Base-by-base conservation (phyloP, 2,888 invertebrate genomes). In the Nomada fucata region DNA sequence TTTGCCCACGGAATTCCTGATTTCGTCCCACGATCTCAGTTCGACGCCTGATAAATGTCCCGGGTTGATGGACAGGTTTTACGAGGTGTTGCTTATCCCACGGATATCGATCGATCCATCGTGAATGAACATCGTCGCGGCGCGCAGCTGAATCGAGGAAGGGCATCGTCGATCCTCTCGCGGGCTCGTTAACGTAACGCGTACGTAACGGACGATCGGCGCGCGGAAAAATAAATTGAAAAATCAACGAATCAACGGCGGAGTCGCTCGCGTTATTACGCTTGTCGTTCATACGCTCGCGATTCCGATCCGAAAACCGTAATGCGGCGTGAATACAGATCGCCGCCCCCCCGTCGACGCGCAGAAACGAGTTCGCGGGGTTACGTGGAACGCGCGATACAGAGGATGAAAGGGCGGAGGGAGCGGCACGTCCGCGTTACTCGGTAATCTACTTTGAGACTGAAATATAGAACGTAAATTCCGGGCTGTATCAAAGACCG, bases 391-490 rank as follows among this genome's bases (percentile, higher is more conserved):
- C 44, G 42, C 15, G 42, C 7, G 64, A 47, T n/a, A 44, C 59
- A 61, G 20, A 69, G 47, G 44, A 70, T 36, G 70, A 57, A 78
- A 76, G 64, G 52, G 61, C 36, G 53, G 50, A 29, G n/a, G 23
- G 83, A 47, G 67, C 65, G 73, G 79, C 82, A 85, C 75, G 83
- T 86, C 79, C 80, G 64, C 76, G 76, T 75, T 67, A 84, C 73
- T 75, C 75, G 82, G 85, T 91, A 91, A 91, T 91, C 89, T 89
- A 86, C 86, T 90, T 89, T 87, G 87, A 88, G 89, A 89, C 89
- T 91, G 86, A 90, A 91, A 92, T 92, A 91, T 92, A 89, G 87
- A 90, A 88, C 89, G 89, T 91, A 90, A 90, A 89, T 90, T 91
- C 82, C 77, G 64, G 75, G 79, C 85, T 76, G 81, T 87, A 89